Evolutionary conservation across 2,888 invertebrate genomes (phyloP).

Genomic region (Sialis fuliginosa): DNA sequence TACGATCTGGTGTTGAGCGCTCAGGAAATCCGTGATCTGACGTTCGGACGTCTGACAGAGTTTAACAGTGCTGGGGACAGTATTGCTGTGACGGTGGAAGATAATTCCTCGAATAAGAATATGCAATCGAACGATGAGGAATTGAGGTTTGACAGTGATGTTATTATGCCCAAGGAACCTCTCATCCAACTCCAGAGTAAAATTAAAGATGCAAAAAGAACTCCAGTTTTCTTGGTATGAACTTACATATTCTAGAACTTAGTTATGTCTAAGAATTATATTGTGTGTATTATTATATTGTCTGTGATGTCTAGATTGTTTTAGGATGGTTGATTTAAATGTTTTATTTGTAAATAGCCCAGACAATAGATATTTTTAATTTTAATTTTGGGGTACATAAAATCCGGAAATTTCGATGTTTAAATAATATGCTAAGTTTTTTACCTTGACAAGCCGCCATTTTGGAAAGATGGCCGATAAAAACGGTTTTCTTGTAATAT

Average conservation of each 20-base stretch:
- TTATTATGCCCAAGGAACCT: slow-evolving; percentile 58
- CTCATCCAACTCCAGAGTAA: slow-evolving; percentile 49
- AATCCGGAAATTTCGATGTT: no score
- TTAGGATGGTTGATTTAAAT: no score
- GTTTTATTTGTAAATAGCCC: no score
- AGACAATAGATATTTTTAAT: no score
- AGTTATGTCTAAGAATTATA: no score
- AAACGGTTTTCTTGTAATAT: no score
- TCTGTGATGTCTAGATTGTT: no score
- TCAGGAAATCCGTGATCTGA: slow-evolving; percentile 75
- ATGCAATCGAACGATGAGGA: slow-evolving; percentile 30
- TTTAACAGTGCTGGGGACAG: slow-evolving; percentile 24
- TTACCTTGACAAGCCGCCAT: no score
- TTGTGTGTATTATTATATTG: no score
- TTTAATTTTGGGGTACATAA: no score
- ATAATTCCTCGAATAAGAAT: slow-evolving; percentile 18
- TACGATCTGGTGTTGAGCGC: slow-evolving; percentile 82
- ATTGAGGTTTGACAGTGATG: slow-evolving; percentile 23
- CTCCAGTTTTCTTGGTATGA: slow-evolving; percentile 37
- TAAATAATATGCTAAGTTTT: no score
- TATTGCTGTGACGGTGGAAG: slow-evolving; percentile 12
- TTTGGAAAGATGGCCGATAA: no score
- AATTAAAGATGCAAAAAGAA: slow-evolving; percentile 22
- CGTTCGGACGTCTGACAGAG: slow-evolving; percentile 55
- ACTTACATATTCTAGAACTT: neutral